Evolutionary conservation across 2,888 invertebrate genomes (phyloP).

Genomic region (Drosophila macrospina): DNA sequence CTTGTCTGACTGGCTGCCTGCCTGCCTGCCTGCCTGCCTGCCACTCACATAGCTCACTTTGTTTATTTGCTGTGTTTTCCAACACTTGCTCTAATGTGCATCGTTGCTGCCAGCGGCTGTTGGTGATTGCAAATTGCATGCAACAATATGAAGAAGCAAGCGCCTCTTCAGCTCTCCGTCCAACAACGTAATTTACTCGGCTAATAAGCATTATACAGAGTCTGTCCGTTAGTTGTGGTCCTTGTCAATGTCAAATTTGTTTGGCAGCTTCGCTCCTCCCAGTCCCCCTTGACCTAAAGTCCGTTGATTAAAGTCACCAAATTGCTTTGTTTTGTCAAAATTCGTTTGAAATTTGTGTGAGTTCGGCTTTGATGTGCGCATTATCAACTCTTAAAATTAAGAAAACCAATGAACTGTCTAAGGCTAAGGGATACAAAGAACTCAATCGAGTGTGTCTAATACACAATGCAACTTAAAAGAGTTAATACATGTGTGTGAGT

Average conservation of each 20-base stretch:
- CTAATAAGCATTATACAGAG: constrained; percentile 77
- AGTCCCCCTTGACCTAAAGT: constrained; percentile 50
- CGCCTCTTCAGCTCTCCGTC: constrained; percentile 10
- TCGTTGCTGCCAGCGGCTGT: constrained; percentile 28
- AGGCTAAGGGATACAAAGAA: constrained; percentile 9
- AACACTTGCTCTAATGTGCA: constrained; percentile 70
- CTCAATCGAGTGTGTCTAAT: constrained; percentile 62
- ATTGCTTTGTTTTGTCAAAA: constrained; percentile 37
- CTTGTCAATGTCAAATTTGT: constrained; percentile 72
- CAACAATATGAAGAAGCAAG: constrained; percentile 52
- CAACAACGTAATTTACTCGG: constrained; percentile 62
- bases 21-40: constrained; percentile 26
- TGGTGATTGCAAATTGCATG: constrained; percentile 71
- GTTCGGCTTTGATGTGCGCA: constrained; percentile 58
- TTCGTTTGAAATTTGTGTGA: constrained; percentile 31
- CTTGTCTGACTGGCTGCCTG: neutral
- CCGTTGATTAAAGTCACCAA: constrained; percentile 64
- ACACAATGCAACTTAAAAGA: constrained; percentile 48
- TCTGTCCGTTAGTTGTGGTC: constrained; percentile 37
- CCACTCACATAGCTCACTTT: constrained; percentile 58
- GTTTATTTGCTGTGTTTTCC: constrained; percentile 59
- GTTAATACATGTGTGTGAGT: constrained; percentile 39
- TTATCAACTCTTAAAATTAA: constrained; percentile 38
- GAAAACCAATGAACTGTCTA: constrained; percentile 58
- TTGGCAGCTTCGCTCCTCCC: constrained; percentile 30